Evolutionary conservation across 2,888 invertebrate species (phyloP).

Genomic region (Deilephila porcellus): DNA sequence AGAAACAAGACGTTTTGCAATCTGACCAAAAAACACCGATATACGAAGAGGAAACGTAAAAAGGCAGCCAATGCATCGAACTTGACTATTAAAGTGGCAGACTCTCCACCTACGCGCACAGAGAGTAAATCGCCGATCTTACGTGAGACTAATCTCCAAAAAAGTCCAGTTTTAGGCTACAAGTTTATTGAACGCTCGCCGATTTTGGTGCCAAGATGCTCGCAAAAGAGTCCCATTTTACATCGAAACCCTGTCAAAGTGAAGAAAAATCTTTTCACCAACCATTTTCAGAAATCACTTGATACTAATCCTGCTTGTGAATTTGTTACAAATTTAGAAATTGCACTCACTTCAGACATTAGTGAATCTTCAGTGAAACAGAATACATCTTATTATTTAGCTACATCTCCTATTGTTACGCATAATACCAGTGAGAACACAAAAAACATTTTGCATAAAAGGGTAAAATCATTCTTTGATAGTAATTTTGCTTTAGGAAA

Average conservation of each 20-base stretch:
- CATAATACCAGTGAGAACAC: conserved; percentile 23
- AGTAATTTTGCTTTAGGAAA: conserved; percentile 66
- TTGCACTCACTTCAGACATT: conserved; percentile 4
- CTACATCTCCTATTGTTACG: background rate
- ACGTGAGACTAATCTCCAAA: conserved; percentile 34
- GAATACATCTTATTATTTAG: too few species aligned
- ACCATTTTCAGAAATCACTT: conserved; percentile 11
- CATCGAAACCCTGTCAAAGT: conserved; percentile 52
- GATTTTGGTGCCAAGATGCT: conserved; percentile 19
- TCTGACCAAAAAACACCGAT: conserved; percentile 39
- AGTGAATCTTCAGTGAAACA: background rate
- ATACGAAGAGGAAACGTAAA: conserved; percentile 67
- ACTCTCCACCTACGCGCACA: conserved; percentile 36
- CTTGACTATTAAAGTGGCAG: conserved; percentile 57
- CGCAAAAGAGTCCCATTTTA: conserved; percentile 64
- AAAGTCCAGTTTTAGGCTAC: conserved; percentile 34
- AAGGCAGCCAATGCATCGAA: conserved; percentile 63
- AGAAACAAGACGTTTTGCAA: conserved; percentile 43
- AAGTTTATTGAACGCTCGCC: conserved; percentile 26
- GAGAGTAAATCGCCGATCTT: conserved; percentile 54
- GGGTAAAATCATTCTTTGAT: conserved; percentile 67
- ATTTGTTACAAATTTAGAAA: conserved; percentile 28
- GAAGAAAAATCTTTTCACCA: conserved; percentile 59
- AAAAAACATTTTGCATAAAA: conserved; percentile 52
- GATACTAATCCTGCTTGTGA: conserved; percentile 4